Conservation (phyloP, 2,888 invertebrate species). For the Megaustenia siamemsis region DNA sequence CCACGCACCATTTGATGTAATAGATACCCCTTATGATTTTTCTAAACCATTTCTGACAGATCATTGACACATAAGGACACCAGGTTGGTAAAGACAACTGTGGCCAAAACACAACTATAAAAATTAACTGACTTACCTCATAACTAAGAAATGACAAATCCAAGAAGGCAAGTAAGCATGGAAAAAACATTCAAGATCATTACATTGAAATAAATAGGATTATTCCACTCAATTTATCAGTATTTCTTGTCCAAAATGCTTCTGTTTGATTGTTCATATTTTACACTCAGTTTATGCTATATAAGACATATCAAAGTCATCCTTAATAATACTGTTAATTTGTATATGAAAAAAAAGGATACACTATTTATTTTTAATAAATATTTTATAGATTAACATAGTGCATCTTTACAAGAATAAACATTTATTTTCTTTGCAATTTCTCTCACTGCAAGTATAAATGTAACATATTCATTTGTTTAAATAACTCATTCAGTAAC, state of each 20-base stretch:
- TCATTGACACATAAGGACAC: neutral
- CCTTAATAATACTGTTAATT: too few species aligned
- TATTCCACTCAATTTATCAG: neutral
- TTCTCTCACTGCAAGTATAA: too few species aligned
- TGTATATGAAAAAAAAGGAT: too few species aligned
- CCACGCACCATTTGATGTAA: neutral
- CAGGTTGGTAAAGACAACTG: neutral
- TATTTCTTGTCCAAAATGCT: neutral
- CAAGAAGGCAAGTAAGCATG: neutral
- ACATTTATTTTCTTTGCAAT: too few species aligned
- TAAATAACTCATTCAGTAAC: too few species aligned
- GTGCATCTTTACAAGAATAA: too few species aligned
- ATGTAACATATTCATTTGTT: too few species aligned
- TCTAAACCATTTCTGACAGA: neutral
- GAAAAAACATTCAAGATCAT: neutral
- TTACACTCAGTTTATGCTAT: too few species aligned
- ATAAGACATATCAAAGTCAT: too few species aligned
- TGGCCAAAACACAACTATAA: neutral
- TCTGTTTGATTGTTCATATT: neutral
- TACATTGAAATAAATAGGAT: neutral
- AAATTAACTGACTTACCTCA: constrained; percentile 13
- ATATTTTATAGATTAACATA: too few species aligned
- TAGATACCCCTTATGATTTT: too few species aligned
- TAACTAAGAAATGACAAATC: constrained; percentile 3
- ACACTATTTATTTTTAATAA: too few species aligned